Evolutionary conservation across 2,113 vertebrate genomes (phyloP).

Genomic region (Tretioscincus oriximinensis): DNA sequence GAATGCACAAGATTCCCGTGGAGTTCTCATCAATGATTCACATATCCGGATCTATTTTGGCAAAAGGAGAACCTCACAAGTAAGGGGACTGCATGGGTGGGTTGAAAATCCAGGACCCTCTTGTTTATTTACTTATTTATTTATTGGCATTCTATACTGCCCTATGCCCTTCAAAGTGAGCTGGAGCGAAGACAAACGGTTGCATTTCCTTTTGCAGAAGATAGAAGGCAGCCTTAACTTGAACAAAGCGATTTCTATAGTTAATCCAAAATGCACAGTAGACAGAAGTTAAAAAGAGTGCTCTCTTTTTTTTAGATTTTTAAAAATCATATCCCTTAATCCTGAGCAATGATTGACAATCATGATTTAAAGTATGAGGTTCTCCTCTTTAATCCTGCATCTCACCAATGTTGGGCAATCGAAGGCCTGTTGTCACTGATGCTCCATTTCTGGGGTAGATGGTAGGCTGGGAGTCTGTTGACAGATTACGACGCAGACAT

Average conservation of each 20-base stretch:
- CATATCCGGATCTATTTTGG: neutral
- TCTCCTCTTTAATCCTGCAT: conserved; percentile 99
- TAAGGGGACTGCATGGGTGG: neutral
- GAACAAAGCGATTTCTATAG: conserved; percentile 78
- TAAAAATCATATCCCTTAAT: conserved; percentile 98
- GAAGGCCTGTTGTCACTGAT: conserved; percentile 78
- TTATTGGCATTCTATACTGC: too few relatives aligned
- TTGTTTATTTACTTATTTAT: conserved; percentile 46
- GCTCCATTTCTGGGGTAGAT: conserved; percentile 75
- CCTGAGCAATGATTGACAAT: conserved; percentile 99
- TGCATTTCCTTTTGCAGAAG: conserved; percentile 70
- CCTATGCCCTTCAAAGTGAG: conserved; percentile 43
- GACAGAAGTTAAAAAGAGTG: conserved; percentile 92
- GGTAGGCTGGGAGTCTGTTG: conserved; percentile 77
- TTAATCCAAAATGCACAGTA: conserved; percentile 82
- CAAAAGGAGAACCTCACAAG: neutral
- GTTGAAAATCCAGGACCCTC: conserved; percentile 51
- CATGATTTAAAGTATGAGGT: conserved; percentile 99
- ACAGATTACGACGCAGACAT: conserved; percentile 75
- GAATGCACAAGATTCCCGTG: too few relatives aligned
- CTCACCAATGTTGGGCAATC: conserved; percentile 87
- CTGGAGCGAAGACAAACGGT: conserved; percentile 56
- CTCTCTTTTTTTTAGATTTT: conserved; percentile 96
- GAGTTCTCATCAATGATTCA: too few relatives aligned
- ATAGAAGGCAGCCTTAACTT: conserved; percentile 96